Base-by-base conservation (phyloP, 1,140 invertebrate genomes). In the Drosophila bipectinata region DNA sequence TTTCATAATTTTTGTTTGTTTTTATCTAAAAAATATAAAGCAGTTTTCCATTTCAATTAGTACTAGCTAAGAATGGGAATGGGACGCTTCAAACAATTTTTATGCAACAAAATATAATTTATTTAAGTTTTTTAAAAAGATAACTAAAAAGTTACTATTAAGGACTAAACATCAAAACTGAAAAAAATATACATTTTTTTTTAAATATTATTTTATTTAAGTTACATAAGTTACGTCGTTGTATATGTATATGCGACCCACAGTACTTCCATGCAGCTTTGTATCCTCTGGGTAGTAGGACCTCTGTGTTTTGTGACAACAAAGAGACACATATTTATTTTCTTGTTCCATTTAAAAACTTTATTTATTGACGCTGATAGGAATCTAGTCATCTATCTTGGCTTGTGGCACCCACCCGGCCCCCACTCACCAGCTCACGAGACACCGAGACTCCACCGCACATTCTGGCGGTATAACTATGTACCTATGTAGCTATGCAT, bases 331-430 rank as follows among this genome's bases (percentile, higher is more conserved):
- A 87, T 85, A 85, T 85, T 85, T 85, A 81, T 87, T 87, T 85
- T 87, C 82, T 78, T 85, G 82, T 87, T 85, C 77, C 82, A 87
- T 87, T 85, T 85, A 87, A 85, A 85, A 85, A 85, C 82, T 87
- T 85, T 85, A 85, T 85, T 85, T 85, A 85, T 85, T 85, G 81
- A 81, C 82, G 82, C 81, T 85, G 81, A 85, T 85, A 81, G 81
- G 82, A 85, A 85, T 85, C 81, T 80, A 81, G 81, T 68, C 81
- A 85, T 80, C 77, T 85, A 85, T 85, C 82, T 81, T 51, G 62
- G 66, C 57, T 37, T 37, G 34, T 37, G 32, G 34, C 34, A 12
- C 34, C 34, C 34, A 12, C 34, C 32, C 32, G 10, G 10, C 12
- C n/a, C 34, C 12, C 10, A n/a, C 18, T 41, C 52, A 37, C 49